A percentile compares a stretch with the other conserved stretches of the same genome.
Conservation (phyloP, 64 coral and sea anemone genomes). For the Pachyseris speciosa region DNA sequence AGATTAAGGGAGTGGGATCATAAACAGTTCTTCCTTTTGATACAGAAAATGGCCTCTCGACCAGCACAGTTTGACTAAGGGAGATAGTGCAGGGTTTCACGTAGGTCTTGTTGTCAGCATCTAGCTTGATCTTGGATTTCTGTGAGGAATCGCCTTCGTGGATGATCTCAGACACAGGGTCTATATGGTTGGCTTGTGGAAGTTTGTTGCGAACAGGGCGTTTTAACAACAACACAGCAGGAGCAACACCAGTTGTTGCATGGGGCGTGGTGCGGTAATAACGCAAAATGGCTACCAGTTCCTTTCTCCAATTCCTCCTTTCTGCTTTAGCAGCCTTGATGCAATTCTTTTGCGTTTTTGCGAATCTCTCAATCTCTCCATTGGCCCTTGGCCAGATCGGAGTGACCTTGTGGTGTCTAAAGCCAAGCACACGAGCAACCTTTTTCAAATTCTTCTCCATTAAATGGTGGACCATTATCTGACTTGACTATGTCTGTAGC, state of each 20-base stretch:
- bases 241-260: conserved; percentile 25
- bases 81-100: conserved; percentile 41
- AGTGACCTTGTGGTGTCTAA: conserved; percentile 34
- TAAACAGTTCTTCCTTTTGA: conserved; percentile 38
- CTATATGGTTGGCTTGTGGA: conserved; percentile 35
- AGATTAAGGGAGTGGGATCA: not conserved
- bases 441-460: conserved; percentile 16
- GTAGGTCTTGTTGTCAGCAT: conserved; percentile 34
- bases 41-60: conserved; percentile 26
- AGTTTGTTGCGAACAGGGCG: conserved; percentile 42
- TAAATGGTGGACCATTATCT: conserved; percentile 50
- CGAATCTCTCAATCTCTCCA: conserved; percentile 66
- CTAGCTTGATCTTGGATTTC: conserved; percentile 27
- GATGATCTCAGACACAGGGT: conserved; percentile 44
- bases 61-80: conserved; percentile 33
- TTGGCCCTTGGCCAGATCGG: conserved; percentile 70
- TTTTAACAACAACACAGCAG: conserved; percentile 25
- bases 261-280: conserved; percentile 46
- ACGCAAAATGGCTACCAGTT: not conserved
- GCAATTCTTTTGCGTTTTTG: conserved; percentile 57
- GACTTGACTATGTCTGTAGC: not conserved
- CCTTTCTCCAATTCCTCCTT: conserved; percentile 59
- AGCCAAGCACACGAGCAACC: conserved; percentile 47
- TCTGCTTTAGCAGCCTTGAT: conserved; percentile 41
- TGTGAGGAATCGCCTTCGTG: conserved; percentile 32